Evolutionary conservation across 2,113 vertebrate genomes (phyloP), one percentile per base, ranked within the genome.

Genomic region (Oncorhynchus clarkii): DNA sequence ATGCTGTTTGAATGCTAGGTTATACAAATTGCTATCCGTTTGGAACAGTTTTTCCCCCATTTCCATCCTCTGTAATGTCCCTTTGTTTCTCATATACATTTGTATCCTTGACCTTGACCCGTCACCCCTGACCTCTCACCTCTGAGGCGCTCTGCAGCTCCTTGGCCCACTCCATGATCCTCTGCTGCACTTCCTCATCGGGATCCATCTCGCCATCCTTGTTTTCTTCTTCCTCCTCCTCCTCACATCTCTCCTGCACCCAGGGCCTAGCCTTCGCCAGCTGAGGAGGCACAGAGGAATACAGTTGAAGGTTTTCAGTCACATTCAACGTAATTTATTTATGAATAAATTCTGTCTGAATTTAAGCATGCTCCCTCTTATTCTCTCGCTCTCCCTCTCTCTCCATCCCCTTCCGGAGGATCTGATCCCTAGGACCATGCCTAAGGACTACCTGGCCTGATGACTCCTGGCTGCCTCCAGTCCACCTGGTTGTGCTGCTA

Each of bases 131-230:
- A 45, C 71, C 49, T 6, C 84, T 88, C 71, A 94, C 93, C 90
- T 92, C 90, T 16, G 89, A 88, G 0, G 88, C 88, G 39, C 5
- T 79, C 57, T 92, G 89, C 9, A 94, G 83, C 85, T 94, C 93
- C 82, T 86, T 91, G 2, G 93, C 93, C 93, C 93, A 94, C 27
- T 87, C 91, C 79, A 85, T 93, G 26, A 93, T 85, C 80, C 73
- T 90, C 82, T 70, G 1, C 11, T 93, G 80, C 1, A 82, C 67
- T 20, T 78, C 39, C 22, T 90, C 86, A 0, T 75, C 71, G 16
- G 48, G 59, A 1, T 86, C 77, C 45, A 71, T 51, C 5, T 76
- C 49, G 0, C 66, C 49, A 2, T 83, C 48, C 51, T 78, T n/a
- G 2, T 31, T 57, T 16, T 81, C 72, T 4, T 70, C 72, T 3